phyloP scores from a whole-genome alignment of 2,113 vertebrate genomes.

The Bubo scandiacus region DNA sequence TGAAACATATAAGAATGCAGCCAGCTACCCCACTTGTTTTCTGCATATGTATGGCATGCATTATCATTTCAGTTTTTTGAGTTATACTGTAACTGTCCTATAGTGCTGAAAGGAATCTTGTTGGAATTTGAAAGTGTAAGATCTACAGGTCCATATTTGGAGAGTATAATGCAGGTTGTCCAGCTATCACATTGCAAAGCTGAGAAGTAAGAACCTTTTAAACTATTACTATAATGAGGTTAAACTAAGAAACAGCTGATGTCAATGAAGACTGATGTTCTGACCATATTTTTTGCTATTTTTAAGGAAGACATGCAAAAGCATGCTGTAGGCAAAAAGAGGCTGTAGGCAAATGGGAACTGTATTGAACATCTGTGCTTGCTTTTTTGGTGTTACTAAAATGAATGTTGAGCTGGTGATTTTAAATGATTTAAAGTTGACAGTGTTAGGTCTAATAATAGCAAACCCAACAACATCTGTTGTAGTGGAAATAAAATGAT shows the following conservation, averaged over 20 bases:
- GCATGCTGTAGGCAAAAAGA: not conserved
- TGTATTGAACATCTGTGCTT: not conserved
- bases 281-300: not conserved
- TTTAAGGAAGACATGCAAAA: slow-evolving; percentile 4
- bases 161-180: not conserved
- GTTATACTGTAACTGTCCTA: not conserved
- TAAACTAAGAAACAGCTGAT: not conserved
- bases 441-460: not conserved
- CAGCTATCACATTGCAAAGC: not conserved
- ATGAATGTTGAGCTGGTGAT: not conserved
- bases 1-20: not conserved
- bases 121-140: not conserved
- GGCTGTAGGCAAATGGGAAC: not conserved
- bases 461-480: slow-evolving; percentile 14
- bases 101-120: not conserved
- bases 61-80: not conserved
- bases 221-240: not conserved
- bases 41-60: not conserved
- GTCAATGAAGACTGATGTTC: not conserved
- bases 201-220: not conserved
- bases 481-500: not conserved
- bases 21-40: not conserved
- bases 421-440: slow-evolving; percentile 14
- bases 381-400: not conserved
- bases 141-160: not conserved